Base-by-base conservation (phyloP, 2,113 vertebrate genomes). In the Lynx canadensis region DNA sequence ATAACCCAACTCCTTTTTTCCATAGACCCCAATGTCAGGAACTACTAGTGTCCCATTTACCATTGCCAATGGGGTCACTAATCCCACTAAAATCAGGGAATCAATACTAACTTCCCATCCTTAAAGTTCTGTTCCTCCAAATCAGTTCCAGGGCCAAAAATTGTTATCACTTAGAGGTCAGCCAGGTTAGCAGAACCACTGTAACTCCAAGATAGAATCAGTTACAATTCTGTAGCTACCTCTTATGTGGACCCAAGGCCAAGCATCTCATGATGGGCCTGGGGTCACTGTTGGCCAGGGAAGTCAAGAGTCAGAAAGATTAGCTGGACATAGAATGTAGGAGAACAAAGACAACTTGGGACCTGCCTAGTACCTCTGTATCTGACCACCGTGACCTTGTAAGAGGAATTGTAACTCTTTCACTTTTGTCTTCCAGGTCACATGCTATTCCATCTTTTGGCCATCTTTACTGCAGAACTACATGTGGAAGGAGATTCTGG, bases 271-370 rank as follows among this genome's bases (percentile, higher is more conserved):
- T 57, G 29, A 50, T 73, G 52, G 27, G 15, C 4, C 63, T 50
- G 21, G 52, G 11, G 16, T 50, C 89, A 63, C 55, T 94, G 38
- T 36, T 66, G 36, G 55, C 76, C 66, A 80, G 19, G 33, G 60
- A 36, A 33, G 48, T 31, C 48, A 82, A 68, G 68, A 96, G n/a
- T n/a, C 36, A 87, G 66, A 96, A 92, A 88, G 66, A 88, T 68
- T 50, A 50, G 4, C 48, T 31, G 36, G 68, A 36, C 16, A 25
- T 3, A 92, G 50, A 88, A 29, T 18, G 7, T 21, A 87, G n/a
- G 21, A 80, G 57, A 91, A 45, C 36, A 88, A 85, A 27, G 83
- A 87, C 41, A 27, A 33, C 23, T 23, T 41, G 68, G 55, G 57
- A 78, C 48, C 68, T 38, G 23, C 63, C 27, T 27, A 25, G 66